Base-by-base conservation (phyloP, 2,888 invertebrate genomes). In the Sesia apiformis region DNA sequence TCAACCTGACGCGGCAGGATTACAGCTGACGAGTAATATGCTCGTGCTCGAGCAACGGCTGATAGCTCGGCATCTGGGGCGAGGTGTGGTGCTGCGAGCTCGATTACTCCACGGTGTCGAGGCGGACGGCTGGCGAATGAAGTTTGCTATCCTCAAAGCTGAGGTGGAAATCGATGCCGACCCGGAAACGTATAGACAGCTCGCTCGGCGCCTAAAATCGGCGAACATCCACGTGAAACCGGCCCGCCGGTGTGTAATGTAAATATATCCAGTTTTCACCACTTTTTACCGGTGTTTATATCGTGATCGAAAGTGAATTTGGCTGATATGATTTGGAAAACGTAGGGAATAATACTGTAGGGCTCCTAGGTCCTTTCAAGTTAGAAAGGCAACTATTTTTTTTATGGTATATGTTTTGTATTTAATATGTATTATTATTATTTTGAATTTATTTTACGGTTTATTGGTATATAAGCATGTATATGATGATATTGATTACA, bases 1-100 rank as follows among this genome's bases (percentile, higher is more conserved):
- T 82, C 73, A 89, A 89, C 69, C 66, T 89, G 69, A 89, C 88
- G 57, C 78, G 89, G 60, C 89, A 89, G 71, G 89, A 89, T 66
- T 76, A 88, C 66, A 89, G 89, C 89, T 89, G 89, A 89, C 89
- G 78, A 84, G 82, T 70, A 82, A 58, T 65, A 89, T 89, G 89
- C 88, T 89, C 87, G 82, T 88, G 40, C 73, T 85, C 78, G 89
- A 89, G 88, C 89, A 88, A 75, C 82, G 81, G 78, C 77, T 89
- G 66, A 81, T 77, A 74, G 81, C 82, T 60, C 75, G 84, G 60
- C 78, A 86, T 65, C 55, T 76, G 53, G 77, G 81, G 50, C 84
- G 86, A 52, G 87, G 87, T 57, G 75, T 86, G 3, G 73, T 78
- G 58, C 70, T 89, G 56, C 74, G 74, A 60, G 89, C 87, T 54